Conservation (phyloP, 2,113 vertebrate genomes). For the Campylomormyrus tamandua region DNA sequence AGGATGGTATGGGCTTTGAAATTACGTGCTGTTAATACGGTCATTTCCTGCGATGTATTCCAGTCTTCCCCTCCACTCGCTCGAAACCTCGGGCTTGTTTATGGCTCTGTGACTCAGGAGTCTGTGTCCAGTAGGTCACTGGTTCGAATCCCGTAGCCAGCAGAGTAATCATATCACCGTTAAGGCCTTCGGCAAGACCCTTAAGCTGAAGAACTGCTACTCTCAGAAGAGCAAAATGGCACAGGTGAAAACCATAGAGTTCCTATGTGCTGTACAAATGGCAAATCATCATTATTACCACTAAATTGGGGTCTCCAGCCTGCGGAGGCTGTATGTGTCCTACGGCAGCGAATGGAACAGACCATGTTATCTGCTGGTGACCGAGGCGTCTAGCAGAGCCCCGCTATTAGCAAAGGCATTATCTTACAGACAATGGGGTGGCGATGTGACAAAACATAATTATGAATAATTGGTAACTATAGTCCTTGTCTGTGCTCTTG, state of each 20-base stretch:
- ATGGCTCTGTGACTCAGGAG: not conserved
- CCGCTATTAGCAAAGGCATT: not conserved
- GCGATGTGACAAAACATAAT: not conserved
- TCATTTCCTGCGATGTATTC: not conserved
- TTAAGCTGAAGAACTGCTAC: not conserved
- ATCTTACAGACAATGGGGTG: not conserved
- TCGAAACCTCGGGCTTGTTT: not conserved
- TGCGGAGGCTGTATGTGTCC: not conserved
- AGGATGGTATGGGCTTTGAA: not conserved
- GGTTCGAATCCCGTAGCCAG: not conserved
- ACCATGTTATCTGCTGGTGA: not conserved
- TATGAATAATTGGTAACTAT: not conserved
- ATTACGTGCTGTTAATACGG: not conserved
- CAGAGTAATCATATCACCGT: not conserved
- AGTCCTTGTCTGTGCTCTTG: not conserved
- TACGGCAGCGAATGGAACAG: not conserved
- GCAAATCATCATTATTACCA: not conserved
- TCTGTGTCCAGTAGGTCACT: not conserved
- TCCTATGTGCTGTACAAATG: not conserved
- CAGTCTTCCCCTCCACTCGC: not conserved
- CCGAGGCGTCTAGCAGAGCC: not conserved
- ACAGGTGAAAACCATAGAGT: not conserved
- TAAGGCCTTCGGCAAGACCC: not conserved
- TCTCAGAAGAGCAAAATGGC: not conserved
- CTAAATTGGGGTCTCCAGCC: not conserved